Evolutionary conservation across 2,888 invertebrate genomes (phyloP).

Genomic region (Actias luna): DNA sequence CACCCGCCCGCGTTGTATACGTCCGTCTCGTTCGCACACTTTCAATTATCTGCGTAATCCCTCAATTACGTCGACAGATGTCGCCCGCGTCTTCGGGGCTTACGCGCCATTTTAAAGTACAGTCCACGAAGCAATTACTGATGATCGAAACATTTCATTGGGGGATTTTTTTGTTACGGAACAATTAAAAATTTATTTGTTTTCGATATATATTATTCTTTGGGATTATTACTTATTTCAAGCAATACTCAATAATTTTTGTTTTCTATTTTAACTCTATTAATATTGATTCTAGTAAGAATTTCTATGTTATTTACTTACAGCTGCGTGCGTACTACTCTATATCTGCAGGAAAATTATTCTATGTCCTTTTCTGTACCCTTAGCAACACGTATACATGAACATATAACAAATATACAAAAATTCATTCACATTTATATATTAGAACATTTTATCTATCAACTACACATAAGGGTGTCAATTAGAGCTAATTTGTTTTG

Average conservation of each 20-base stretch:
- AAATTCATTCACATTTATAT: too few species aligned
- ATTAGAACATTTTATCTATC: too few species aligned
- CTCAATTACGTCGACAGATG: constrained; percentile 85
- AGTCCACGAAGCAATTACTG: constrained; percentile 71
- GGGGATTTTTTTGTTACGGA: constrained; percentile 18
- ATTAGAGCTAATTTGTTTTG: too few species aligned
- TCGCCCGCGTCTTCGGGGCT: constrained; percentile 79
- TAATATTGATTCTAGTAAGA: not conserved
- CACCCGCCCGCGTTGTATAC: constrained; percentile 38
- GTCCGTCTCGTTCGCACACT: constrained; percentile 64
- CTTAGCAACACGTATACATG: too few species aligned
- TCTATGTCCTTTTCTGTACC: too few species aligned
- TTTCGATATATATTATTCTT: constrained; percentile 36
- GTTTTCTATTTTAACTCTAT: not conserved
- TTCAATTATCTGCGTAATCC: constrained; percentile 87
- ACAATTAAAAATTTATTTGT: constrained; percentile 28
- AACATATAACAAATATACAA: too few species aligned
- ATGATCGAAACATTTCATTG: constrained; percentile 36
- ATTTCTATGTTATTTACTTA: too few species aligned
- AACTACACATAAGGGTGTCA: too few species aligned
- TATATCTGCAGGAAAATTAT: too few species aligned
- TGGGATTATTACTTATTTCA: constrained; percentile 30
- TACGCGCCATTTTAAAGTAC: constrained; percentile 80
- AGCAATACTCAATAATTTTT: constrained; percentile 21
- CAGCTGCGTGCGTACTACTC: too few species aligned